A percentile compares a stretch with the other conserved stretches of the same genome.
Evolutionary conservation across 2,797 vertebrate genomes (phyloP).

Genomic region (Squalus acanthias): DNA sequence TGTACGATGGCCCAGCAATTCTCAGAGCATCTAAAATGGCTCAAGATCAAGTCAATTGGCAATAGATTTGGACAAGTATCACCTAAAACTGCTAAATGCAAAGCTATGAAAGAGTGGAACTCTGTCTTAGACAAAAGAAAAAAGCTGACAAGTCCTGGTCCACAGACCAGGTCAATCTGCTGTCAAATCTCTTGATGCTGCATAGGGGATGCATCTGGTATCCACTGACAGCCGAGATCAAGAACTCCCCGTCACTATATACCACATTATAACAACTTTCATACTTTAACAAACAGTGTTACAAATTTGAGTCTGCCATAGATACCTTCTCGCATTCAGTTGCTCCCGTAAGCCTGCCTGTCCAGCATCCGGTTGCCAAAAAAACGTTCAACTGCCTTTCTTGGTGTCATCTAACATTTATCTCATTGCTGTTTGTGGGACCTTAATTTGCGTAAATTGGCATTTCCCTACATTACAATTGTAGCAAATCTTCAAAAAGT

Average conservation of each 20-base stretch:
- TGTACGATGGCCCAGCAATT: neutral
- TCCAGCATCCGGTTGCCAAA: neutral
- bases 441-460: too few species aligned
- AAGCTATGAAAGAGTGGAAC: neutral
- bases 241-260: neutral
- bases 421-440: neutral
- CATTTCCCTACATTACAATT: too few species aligned
- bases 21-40: neutral
- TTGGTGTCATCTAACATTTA: neutral
- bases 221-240: neutral
- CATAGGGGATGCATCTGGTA: neutral
- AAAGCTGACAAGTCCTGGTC: neutral
- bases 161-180: neutral
- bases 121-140: neutral
- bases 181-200: neutral
- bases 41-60: neutral
- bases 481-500: too few species aligned
- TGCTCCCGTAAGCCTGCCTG: neutral
- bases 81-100: neutral
- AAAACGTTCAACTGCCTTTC: neutral
- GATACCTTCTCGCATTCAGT: neutral
- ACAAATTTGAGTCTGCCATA: neutral
- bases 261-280: neutral
- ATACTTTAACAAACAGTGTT: neutral
- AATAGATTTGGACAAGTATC: neutral